Base-by-base conservation (phyloP, 2,113 vertebrate genomes). In the Panurus biarmicus region DNA sequence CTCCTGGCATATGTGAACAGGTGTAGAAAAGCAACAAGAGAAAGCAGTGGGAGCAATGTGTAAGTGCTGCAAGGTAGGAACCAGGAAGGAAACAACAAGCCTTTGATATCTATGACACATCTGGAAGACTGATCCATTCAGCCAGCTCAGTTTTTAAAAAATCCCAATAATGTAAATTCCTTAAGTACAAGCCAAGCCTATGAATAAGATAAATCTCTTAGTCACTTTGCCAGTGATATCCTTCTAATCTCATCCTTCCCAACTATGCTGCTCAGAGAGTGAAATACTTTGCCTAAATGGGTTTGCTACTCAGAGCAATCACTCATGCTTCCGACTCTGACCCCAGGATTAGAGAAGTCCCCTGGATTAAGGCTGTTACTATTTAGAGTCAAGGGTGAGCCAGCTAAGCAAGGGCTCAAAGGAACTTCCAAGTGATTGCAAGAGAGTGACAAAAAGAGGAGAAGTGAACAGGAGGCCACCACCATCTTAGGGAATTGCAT, bases 221-320 rank as follows among this genome's bases (percentile, higher is more conserved):
- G 93, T 95, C 94, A 92, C 44, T 97, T 96, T 92, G 91, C 87
- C 73, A 93, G 74, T 80, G 85, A 96, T 93, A 95, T 70, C 93
- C 91, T 90, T 74, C 95, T 96, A 97, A 96, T 97, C 95, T 97
- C 85, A 95, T 96, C 93, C 93, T 87, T 96, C 74, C 87, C 81
- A 93, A n/a, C 2, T 11, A 79, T 17, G 29, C 83, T 87, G 85
- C 78, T 92, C 73, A 86, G 92, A 91, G 90, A 96, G 80, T 47
- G 71, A 89, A 95, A 89, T 56, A 53, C 57, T 96, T 95, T 47
- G 85, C 91, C 87, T 87, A 96, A 96, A 95, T 33, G 85, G 77
- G 94, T 94, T 95, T 96, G 73, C 85, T 83, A 80, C 90, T 93
- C 62, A 88, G 69, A 92, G 83, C 92, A 65, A 69, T 95, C 89